Percentiles rank a stretch among this genome's conserved stretches.
Evolutionary conservation across 1,140 invertebrate species (phyloP).

Genomic region (Lasaia peninsularis): DNA sequence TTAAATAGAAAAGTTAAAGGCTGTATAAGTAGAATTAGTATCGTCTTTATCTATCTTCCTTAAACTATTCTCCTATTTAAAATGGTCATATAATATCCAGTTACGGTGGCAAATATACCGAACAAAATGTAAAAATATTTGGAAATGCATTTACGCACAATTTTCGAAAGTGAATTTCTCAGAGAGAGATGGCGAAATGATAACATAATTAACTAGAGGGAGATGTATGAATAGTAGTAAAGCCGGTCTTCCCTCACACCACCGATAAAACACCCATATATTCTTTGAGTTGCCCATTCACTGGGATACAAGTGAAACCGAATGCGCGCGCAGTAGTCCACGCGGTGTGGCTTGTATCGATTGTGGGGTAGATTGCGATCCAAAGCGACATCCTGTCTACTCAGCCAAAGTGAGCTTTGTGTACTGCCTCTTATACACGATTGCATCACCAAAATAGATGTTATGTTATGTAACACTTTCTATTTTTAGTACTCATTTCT

Average conservation of each 20-base stretch:
- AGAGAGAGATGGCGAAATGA: conserved; percentile 33
- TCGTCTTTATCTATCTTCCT: too few species aligned
- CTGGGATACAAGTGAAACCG: conserved; percentile 45
- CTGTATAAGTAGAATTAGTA: too few species aligned
- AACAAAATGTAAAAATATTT: too few species aligned
- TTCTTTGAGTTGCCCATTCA: conserved; percentile 60
- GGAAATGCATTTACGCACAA: conserved; percentile 46
- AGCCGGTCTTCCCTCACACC: conserved; percentile 56
- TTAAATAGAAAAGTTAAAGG: too few species aligned
- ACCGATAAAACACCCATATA: conserved; percentile 38
- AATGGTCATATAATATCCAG: too few species aligned
- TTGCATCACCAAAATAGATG: conserved; percentile 17
- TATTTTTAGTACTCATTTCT: background rate
- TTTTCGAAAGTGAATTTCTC: conserved; percentile 55
- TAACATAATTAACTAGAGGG: conserved; percentile 29
- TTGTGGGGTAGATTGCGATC: conserved; percentile 48
- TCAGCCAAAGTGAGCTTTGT: conserved; percentile 29
- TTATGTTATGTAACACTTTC: background rate
- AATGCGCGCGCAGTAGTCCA: conserved; percentile 59
- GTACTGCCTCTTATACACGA: conserved; percentile 28
- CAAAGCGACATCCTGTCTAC: conserved; percentile 37
- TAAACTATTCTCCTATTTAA: too few species aligned
- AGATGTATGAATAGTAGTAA: conserved; percentile 51
- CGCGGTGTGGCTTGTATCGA: conserved; percentile 53
- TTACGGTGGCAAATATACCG: too few species aligned